Base-by-base conservation (phyloP, 2,113 vertebrate species). In the Tachycineta bicolor region DNA sequence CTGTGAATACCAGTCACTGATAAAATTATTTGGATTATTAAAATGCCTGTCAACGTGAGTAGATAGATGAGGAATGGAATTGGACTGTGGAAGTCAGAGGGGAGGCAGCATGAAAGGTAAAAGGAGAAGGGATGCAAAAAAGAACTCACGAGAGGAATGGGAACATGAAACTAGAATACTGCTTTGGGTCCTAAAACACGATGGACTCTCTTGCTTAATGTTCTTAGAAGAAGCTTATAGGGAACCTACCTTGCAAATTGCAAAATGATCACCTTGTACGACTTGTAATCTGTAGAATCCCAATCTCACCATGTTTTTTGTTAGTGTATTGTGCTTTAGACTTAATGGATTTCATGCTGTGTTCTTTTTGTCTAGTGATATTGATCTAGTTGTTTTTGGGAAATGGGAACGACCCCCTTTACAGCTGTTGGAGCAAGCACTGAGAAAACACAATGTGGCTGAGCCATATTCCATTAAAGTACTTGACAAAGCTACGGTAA, bases 381-480 rank as follows among this genome's bases (percentile, higher is more conserved):
- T 99, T 47, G 99, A 99, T 96, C 97, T 99, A 86, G 99, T 99
- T 96, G 99, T 99, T 95, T 99, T 99, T 95, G 99, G 99, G 56
- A 99, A 99, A 83, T 99, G 99, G 99, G 99, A 99, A 53, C 98
- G 98, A 11, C 99, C 99, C 22, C 99, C 99, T 17, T 97, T 99
- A 62, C 99, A 99, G 90, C 98, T 98, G 77, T 81, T 99, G 94
- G 99, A 99, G 94, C 99, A 99, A 95, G 99, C 99, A 70, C 98
- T 99, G 68, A 98, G 99, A 85, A 99, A 99, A 97, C 99, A 99
- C 97, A 99, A 98, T 1, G 99, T 99, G 97, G 99, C 99, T 5
- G 99, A 99, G 94, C 99, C 99, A 0, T 98, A 98, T 96, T 99
- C 99, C 95, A 99, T 99, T 92, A 99, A 99, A 98, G 99, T 99